phyloP scores from a whole-genome alignment of 2,113 vertebrate species.

The Pteropus alecto region DNA sequence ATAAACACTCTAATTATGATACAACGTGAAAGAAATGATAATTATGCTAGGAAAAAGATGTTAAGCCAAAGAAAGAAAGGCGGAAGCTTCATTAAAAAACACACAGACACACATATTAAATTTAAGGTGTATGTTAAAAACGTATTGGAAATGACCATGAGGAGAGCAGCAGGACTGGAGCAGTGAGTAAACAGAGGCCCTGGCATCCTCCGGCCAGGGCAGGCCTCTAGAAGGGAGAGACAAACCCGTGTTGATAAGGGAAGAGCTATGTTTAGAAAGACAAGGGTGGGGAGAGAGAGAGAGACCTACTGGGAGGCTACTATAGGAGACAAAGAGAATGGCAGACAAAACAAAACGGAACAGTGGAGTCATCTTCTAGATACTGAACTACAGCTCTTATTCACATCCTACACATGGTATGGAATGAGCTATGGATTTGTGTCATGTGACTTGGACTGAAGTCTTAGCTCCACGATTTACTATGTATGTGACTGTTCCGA shows the following conservation, averaged over 20 bases:
- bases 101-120: not conserved
- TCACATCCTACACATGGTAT: not conserved
- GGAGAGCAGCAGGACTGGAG: not conserved
- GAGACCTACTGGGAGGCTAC: not conserved
- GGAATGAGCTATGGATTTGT: not conserved
- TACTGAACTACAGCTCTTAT: not conserved
- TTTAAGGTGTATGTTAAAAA: not conserved
- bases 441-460: not conserved
- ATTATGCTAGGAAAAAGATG: not conserved
- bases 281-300: not conserved
- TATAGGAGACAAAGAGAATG: not conserved
- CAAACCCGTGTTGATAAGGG: not conserved
- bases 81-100: not conserved
- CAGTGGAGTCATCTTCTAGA: not conserved
- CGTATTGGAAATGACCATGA: not conserved
- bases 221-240: not conserved
- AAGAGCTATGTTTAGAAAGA: not conserved
- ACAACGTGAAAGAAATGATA: not conserved
- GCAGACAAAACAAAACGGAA: not conserved
- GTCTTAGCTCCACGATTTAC: not conserved
- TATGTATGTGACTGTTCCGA: not conserved
- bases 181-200: not conserved
- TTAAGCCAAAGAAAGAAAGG: not conserved
- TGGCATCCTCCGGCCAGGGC: not conserved
- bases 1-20: not conserved